Evolutionary conservation across 2,797 vertebrate genomes (phyloP).

Genomic region (Protosalanx chinensis): DNA sequence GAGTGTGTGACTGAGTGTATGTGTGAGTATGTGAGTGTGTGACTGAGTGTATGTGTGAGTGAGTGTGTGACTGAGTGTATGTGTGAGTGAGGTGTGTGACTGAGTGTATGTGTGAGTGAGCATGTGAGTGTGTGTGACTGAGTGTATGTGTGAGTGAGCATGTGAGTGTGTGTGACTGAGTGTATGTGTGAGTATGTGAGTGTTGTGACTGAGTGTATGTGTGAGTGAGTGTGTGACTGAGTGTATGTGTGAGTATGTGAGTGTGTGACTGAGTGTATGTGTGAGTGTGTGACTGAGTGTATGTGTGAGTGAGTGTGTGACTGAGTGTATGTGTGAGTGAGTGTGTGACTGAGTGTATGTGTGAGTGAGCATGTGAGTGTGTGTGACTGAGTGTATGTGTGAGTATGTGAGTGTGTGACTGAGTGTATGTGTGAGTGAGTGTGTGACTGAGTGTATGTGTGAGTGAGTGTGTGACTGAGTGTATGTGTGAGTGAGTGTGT

Average conservation of each 20-base stretch:
- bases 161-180: background rate
- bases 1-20: background rate
- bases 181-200: background rate
- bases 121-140: background rate
- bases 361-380: too few species aligned
- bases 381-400: too few species aligned
- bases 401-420: too few species aligned
- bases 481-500: too few species aligned
- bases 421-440: too few species aligned
- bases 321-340: too few species aligned
- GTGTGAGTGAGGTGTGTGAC: too few species aligned
- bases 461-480: too few species aligned
- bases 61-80: background rate
- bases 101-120: background rate
- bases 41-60: background rate
- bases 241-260: conserved; percentile 7
- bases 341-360: background rate
- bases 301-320: conserved; percentile 15
- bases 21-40: background rate
- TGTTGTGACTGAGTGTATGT: conserved; percentile 1
- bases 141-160: too few species aligned
- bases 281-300: conserved; percentile 22
- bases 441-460: too few species aligned
- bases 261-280: conserved; percentile 7
- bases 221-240: background rate